phyloP scores from a whole-genome alignment of 2,113 vertebrate species.

The Neotoma lepida region DNA sequence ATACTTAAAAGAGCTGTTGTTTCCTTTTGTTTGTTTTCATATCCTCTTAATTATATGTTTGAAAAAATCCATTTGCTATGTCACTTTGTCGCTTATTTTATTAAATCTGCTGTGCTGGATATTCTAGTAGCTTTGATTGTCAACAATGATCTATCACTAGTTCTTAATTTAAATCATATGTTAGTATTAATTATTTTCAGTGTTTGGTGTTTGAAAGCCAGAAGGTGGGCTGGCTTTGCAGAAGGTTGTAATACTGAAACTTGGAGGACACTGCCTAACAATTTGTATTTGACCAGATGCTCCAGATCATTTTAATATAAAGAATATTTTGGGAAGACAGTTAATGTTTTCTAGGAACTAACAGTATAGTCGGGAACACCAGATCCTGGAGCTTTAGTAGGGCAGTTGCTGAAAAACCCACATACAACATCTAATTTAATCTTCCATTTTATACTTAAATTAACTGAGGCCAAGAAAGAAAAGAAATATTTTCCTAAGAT shows the following conservation, averaged over 20 bases:
- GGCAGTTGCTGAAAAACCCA: neutral
- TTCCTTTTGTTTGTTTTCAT: neutral
- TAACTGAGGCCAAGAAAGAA: neutral
- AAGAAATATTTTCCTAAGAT: neutral
- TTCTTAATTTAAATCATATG: neutral
- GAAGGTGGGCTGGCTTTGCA: neutral
- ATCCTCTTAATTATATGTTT: neutral
- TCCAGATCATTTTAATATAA: neutral
- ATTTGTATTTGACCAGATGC: neutral
- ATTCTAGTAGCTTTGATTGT: neutral
- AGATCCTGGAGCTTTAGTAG: slow-evolving; percentile 6
- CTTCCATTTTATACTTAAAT: neutral
- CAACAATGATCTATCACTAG: neutral
- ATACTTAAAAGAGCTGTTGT: neutral
- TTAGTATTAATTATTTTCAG: neutral
- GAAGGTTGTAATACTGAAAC: neutral
- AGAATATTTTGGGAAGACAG: neutral
- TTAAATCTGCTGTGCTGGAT: neutral
- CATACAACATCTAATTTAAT: neutral
- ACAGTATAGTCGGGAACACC: neutral
- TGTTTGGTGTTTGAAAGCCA: neutral
- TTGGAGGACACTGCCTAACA: neutral
- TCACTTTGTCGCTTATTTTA: slow-evolving; percentile 32
- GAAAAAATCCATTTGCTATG: neutral
- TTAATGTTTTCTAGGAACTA: slow-evolving; percentile 1